phyloP scores from a whole-genome alignment of 2,113 vertebrate species.

The Melanocharis versteri region DNA sequence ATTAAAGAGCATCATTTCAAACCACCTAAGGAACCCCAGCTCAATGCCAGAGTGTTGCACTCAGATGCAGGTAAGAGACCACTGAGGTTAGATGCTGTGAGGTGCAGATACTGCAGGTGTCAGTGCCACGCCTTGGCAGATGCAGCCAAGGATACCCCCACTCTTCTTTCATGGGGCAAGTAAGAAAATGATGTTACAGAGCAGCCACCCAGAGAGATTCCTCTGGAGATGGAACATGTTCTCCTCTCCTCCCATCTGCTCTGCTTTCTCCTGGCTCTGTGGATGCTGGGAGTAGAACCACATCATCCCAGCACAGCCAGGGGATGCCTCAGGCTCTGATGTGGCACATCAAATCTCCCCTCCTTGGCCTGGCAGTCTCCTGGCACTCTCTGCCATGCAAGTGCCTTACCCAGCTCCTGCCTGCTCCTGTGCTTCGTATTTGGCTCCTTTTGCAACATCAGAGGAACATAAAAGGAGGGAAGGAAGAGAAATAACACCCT shows the following conservation, averaged over 20 bases:
- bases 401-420: background rate
- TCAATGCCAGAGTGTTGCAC: background rate
- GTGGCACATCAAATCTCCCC: background rate
- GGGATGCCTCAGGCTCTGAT: background rate
- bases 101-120: background rate
- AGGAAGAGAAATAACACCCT: background rate
- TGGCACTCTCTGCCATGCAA: background rate
- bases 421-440: background rate
- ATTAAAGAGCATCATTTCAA: background rate
- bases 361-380: fast-evolving
- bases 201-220: background rate
- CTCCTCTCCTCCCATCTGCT: background rate
- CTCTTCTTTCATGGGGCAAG: background rate
- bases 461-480: background rate
- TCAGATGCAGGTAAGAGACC: background rate
- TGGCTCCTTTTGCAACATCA: background rate
- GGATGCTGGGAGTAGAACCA: background rate
- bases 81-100: background rate
- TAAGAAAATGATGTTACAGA: background rate
- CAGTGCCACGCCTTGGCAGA: background rate
- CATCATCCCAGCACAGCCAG: background rate
- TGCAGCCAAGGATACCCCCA: background rate
- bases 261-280: background rate
- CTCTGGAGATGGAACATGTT: background rate
- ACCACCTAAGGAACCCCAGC: fast-evolving